Conservation (phyloP, 2,888 invertebrate genomes). For the Barypeithes pellucidus region DNA sequence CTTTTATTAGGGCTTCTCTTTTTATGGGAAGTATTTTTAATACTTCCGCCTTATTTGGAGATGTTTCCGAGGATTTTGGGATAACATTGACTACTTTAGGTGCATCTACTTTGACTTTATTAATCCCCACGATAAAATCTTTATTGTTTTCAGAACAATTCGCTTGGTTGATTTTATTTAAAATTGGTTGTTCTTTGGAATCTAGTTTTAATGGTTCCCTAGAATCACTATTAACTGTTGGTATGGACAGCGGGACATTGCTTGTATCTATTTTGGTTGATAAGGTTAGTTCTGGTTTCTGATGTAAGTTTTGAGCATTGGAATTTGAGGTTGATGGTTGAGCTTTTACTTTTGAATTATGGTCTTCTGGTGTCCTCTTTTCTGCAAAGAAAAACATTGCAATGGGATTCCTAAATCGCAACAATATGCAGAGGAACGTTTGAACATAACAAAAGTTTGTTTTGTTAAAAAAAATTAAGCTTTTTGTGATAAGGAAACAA, state of each 20-base stretch:
- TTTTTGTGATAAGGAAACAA: too few relatives aligned
- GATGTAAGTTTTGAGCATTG: slow-evolving; percentile 14
- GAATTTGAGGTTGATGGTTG: slow-evolving; percentile 11
- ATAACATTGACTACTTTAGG: slow-evolving; percentile 64
- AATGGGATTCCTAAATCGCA: too few relatives aligned
- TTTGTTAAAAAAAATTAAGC: too few relatives aligned
- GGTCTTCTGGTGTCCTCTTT: not conserved
- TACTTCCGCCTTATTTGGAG: slow-evolving; percentile 33
- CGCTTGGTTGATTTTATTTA: not conserved
- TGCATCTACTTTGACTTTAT: slow-evolving; percentile 33
- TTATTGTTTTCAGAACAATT: not conserved
- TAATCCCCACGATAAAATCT: slow-evolving; percentile 9
- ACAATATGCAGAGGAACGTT: too few relatives aligned
- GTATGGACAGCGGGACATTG: not conserved
- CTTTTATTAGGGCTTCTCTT: slow-evolving; percentile 46
- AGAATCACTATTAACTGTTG: not conserved
- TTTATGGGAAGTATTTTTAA: slow-evolving; percentile 43
- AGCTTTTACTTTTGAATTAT: slow-evolving; percentile 8
- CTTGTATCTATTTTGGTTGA: not conserved
- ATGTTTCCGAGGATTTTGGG: slow-evolving; percentile 59
- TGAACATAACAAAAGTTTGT: too few relatives aligned
- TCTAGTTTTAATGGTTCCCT: slow-evolving; percentile 17
- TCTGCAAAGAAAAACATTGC: slow-evolving; percentile 13
- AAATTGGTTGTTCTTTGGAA: not conserved
- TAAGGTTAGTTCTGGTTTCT: slow-evolving; percentile 18